Evolutionary conservation across 2,113 vertebrate genomes (phyloP).

Genomic region (Myrmecobius fasciatus): DNA sequence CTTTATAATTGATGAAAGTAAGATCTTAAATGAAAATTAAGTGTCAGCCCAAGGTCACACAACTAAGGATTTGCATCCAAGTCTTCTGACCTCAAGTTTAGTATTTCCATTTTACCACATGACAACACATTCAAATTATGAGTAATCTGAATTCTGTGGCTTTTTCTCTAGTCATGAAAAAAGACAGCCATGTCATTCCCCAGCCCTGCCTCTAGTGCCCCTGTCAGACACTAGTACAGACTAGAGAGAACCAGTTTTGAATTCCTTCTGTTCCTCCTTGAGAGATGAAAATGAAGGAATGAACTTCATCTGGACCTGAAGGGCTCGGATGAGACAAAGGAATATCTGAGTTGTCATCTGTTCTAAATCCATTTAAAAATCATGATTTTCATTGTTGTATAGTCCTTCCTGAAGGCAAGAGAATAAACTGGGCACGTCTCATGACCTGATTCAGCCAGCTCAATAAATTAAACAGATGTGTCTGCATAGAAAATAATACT

Average conservation of each 20-base stretch:
- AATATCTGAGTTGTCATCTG: not conserved
- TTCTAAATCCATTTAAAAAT: not conserved
- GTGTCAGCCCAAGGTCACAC: not conserved
- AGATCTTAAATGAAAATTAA: not conserved
- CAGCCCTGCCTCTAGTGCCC: not conserved
- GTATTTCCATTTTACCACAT: not conserved
- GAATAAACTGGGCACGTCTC: not conserved
- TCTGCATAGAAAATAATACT: not conserved
- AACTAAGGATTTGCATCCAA: not conserved
- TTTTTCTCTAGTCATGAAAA: not conserved
- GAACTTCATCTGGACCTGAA: not conserved
- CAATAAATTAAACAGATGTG: not conserved
- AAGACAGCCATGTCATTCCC: constrained; percentile 6
- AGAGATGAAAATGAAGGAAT: not conserved
- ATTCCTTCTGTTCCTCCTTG: not conserved
- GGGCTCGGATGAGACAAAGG: not conserved
- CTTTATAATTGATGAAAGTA: not conserved
- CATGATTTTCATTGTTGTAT: not conserved
- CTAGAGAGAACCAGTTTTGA: not conserved
- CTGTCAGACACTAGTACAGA: not conserved
- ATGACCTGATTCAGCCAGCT: not conserved
- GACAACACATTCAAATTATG: not conserved
- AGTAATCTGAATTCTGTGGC: not conserved
- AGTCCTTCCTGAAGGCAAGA: not conserved
- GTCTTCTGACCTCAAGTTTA: not conserved